These are phyloP conservation scores for Tinea semifulvella DNA, from an alignment of 2,888 invertebrate species.

Conservation along the genomic window DNA sequence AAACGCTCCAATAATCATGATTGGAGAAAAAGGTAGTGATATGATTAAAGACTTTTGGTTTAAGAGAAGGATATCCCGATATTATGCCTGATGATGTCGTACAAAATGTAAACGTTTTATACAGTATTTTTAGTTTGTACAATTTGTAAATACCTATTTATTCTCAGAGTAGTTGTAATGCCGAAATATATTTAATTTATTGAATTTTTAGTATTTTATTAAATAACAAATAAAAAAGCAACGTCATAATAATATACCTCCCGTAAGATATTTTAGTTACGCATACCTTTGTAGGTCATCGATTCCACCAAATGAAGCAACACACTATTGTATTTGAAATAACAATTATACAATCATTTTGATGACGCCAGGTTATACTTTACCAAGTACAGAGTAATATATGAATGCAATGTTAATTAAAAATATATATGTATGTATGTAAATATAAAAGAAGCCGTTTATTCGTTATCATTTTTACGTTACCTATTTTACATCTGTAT, in stretches of 20 bases:
- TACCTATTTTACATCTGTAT: no score
- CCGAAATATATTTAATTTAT: constrained; percentile 6
- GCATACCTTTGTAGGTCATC: neutral
- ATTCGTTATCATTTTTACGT: no score
- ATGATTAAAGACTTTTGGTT: constrained; percentile 88
- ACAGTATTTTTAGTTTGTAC: constrained; percentile 10
- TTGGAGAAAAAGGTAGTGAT: constrained; percentile 89
- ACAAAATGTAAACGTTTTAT: constrained; percentile 23
- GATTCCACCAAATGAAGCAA: neutral
- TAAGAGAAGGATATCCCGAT: constrained; percentile 60
- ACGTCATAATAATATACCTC: neutral
- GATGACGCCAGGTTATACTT: neutral
- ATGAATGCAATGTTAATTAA: neutral
- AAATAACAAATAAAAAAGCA: neutral
- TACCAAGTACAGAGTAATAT: neutral
- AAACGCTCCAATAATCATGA: constrained; percentile 89
- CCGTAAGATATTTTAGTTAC: neutral
- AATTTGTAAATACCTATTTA: constrained; percentile 14
- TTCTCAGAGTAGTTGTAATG: constrained; percentile 7
- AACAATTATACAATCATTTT: neutral
- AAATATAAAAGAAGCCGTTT: no score
- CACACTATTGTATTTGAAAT: neutral
- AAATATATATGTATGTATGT: no score
- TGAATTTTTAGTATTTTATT: neutral
- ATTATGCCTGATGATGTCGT: constrained; percentile 38